phyloP scores from a whole-genome alignment of 1,140 invertebrate species.

The Zophobas atratus region DNA sequence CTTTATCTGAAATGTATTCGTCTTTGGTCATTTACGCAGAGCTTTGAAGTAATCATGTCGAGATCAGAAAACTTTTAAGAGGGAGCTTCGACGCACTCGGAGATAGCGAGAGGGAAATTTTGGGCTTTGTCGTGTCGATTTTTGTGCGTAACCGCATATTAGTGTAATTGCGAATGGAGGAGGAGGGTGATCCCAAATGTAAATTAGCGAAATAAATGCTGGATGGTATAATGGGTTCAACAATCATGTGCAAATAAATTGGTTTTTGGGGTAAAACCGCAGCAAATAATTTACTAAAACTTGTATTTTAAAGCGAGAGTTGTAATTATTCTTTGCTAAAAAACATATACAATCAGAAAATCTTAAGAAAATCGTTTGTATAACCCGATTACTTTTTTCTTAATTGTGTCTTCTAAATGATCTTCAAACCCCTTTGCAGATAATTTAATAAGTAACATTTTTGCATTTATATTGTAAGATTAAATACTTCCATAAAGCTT shows the following conservation, averaged over 20 bases:
- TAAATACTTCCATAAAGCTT: no score
- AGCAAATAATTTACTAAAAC: no score
- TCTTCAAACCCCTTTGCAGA: no score
- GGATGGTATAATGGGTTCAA: neutral
- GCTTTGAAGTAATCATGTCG: slow-evolving; percentile 34
- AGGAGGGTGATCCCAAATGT: neutral
- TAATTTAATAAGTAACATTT: no score
- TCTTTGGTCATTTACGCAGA: slow-evolving; percentile 40
- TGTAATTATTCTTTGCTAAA: no score
- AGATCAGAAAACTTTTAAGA: slow-evolving; percentile 40
- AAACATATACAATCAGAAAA: no score
- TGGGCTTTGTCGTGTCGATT: slow-evolving; percentile 29
- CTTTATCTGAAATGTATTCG: slow-evolving; percentile 39
- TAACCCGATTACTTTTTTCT: no score
- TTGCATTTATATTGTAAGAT: no score
- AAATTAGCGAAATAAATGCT: slow-evolving; percentile 15
- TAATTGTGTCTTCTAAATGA: no score
- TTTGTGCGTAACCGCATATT: slow-evolving; percentile 4
- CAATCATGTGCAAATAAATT: neutral
- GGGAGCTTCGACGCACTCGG: slow-evolving; percentile 4
- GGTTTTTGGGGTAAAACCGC: no score
- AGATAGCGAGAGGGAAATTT: slow-evolving; percentile 28
- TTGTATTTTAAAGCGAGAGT: no score
- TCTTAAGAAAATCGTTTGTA: no score
- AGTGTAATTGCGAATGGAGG: slow-evolving; percentile 18